Evolutionary conservation across 2,797 vertebrate species (phyloP).

Genomic region (Cryptoprocta ferox): DNA sequence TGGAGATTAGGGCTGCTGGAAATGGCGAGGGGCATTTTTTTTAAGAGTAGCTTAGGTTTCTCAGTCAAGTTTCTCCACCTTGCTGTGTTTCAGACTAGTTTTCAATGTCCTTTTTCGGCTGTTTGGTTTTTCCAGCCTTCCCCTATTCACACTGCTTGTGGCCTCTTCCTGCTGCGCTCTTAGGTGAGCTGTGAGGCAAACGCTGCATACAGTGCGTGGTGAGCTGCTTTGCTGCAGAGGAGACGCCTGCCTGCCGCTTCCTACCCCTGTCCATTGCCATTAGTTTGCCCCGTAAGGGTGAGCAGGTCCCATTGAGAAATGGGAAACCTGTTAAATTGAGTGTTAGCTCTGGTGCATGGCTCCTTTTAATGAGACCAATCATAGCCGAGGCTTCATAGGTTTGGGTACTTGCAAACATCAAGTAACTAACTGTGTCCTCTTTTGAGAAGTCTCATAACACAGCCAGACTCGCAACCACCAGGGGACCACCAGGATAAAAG

Average conservation of each 20-base stretch:
- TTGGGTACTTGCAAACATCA: neutral
- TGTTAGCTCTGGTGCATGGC: neutral
- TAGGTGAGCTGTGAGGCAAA: neutral
- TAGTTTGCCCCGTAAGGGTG: neutral
- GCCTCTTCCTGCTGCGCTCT: neutral
- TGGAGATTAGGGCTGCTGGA: neutral
- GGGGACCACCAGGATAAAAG: neutral
- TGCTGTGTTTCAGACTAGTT: neutral
- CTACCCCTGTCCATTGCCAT: neutral
- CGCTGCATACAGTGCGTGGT: accelerated
- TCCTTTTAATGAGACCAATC: neutral
- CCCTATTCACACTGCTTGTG: neutral
- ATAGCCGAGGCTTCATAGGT: neutral
- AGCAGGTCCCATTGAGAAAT: neutral
- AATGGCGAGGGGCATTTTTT: neutral
- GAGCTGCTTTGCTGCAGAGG: neutral
- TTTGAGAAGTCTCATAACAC: neutral
- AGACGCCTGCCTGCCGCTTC: neutral
- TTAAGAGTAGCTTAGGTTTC: neutral
- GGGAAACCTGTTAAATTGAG: neutral
- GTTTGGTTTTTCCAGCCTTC: neutral
- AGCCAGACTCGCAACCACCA: neutral
- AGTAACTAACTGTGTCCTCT: neutral
- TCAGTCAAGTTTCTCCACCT: neutral
- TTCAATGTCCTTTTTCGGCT: neutral